Percentiles rank a stretch among this genome's conserved stretches.
phyloP scores from a whole-genome alignment of 2,888 invertebrate species.

The Lamellibrachia columna region DNA sequence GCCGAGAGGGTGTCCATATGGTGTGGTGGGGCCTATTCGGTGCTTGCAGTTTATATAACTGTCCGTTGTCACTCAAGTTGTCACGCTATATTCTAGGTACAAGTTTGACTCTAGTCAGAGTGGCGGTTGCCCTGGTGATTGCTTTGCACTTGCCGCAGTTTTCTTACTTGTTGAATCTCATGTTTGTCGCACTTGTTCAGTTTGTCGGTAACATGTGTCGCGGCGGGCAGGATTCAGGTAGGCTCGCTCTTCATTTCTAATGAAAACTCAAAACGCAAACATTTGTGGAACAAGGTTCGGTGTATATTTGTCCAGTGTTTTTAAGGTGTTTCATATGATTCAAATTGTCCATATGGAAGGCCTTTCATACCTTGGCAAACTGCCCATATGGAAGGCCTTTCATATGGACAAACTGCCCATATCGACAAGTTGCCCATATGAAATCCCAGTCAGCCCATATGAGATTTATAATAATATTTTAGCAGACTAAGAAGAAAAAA shows the following conservation, averaged over 20 bases:
- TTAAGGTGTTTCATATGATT: too few species aligned
- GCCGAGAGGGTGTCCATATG: not conserved
- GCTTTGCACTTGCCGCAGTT: not conserved
- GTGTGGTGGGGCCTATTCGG: not conserved
- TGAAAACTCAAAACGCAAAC: not conserved
- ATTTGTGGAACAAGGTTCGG: not conserved
- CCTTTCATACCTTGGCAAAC: too few species aligned
- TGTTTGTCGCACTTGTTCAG: not conserved
- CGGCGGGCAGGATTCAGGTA: not conserved
- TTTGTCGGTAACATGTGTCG: not conserved
- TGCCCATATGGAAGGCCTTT: too few species aligned
- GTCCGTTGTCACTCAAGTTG: not conserved
- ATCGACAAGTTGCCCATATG: too few species aligned
- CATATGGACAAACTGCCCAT: too few species aligned
- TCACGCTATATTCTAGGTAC: constrained; percentile 5
- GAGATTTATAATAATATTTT: not conserved
- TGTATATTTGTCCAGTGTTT: not conserved
- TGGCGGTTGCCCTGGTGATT: not conserved
- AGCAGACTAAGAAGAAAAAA: not conserved
- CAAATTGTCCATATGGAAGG: too few species aligned
- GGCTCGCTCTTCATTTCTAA: not conserved
- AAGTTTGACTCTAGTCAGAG: not conserved
- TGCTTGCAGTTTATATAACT: not conserved
- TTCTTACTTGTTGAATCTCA: not conserved
- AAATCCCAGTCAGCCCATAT: too few species aligned